These are phyloP conservation scores for Eospalax fontanierii DNA, from an alignment of 2,797 vertebrate species.

Conservation along the genomic window DNA sequence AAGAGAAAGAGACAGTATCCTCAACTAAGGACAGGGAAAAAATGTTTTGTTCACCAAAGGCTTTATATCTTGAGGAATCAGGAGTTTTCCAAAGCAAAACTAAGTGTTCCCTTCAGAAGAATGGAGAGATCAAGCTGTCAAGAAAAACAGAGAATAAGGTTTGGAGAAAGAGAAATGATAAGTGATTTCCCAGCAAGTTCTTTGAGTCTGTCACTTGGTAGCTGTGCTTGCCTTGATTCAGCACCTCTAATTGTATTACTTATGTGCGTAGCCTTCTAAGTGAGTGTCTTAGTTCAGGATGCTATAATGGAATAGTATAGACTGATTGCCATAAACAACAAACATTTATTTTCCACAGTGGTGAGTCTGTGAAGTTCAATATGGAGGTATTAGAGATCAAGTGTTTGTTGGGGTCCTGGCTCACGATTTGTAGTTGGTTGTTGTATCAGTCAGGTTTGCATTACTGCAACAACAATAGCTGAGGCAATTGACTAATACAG, in stretches of 20 bases:
- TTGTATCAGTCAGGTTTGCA: background rate
- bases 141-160: background rate
- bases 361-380: background rate
- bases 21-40: background rate
- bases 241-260: background rate
- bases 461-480: background rate
- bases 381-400: background rate
- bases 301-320: background rate
- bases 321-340: background rate
- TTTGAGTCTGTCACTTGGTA: background rate
- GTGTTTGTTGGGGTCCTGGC: background rate
- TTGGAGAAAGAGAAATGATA: background rate
- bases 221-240: background rate
- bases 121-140: background rate
- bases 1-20: background rate
- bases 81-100: background rate
- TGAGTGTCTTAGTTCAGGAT: rapidly evolving
- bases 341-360: background rate
- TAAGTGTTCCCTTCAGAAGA: background rate
- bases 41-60: background rate
- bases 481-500: background rate
- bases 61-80: background rate
- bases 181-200: background rate
- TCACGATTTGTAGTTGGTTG: background rate
- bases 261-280: background rate